Conservation (phyloP, 2,888 invertebrate genomes). For the Drosophila flavopinicola region DNA sequence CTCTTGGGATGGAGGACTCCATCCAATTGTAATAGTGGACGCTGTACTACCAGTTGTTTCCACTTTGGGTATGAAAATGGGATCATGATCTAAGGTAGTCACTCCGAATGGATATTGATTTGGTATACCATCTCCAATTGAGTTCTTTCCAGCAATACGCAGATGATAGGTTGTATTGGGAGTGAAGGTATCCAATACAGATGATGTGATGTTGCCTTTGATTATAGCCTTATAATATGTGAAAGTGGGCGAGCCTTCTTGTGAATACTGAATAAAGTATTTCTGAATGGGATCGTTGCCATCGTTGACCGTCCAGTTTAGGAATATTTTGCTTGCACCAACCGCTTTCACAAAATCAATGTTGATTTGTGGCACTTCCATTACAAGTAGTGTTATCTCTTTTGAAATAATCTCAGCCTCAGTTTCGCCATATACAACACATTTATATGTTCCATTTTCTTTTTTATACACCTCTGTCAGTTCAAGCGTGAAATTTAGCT, state of each 20-base stretch:
- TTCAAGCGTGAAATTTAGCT: slow-evolving; percentile 86
- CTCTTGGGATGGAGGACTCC: slow-evolving; percentile 88
- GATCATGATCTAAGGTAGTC: slow-evolving; percentile 89
- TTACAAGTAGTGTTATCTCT: slow-evolving; percentile 86
- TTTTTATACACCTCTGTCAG: slow-evolving; percentile 87
- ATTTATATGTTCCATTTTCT: slow-evolving; percentile 90
- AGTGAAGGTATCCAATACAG: slow-evolving; percentile 88
- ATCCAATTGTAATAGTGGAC: slow-evolving; percentile 92
- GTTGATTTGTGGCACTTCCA: slow-evolving; percentile 89
- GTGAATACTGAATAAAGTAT: slow-evolving; percentile 86
- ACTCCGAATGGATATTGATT: slow-evolving; percentile 86
- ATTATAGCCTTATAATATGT: slow-evolving; percentile 87
- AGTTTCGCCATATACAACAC: slow-evolving; percentile 84
- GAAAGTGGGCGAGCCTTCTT: slow-evolving; percentile 86
- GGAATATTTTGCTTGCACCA: slow-evolving; percentile 89
- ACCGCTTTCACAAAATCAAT: slow-evolving; percentile 91
- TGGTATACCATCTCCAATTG: slow-evolving; percentile 86
- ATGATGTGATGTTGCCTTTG: slow-evolving; percentile 88
- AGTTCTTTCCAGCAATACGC: slow-evolving; percentile 88
- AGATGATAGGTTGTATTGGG: slow-evolving; percentile 89
- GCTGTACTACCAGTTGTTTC: slow-evolving; percentile 88
- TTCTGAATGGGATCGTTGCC: slow-evolving; percentile 89
- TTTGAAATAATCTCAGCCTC: slow-evolving; percentile 82
- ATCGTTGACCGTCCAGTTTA: slow-evolving; percentile 92
- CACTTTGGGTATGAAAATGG: slow-evolving; percentile 91